phyloP scores from a whole-genome alignment of 2,888 invertebrate species.

The Neocrepidodera transversa region DNA sequence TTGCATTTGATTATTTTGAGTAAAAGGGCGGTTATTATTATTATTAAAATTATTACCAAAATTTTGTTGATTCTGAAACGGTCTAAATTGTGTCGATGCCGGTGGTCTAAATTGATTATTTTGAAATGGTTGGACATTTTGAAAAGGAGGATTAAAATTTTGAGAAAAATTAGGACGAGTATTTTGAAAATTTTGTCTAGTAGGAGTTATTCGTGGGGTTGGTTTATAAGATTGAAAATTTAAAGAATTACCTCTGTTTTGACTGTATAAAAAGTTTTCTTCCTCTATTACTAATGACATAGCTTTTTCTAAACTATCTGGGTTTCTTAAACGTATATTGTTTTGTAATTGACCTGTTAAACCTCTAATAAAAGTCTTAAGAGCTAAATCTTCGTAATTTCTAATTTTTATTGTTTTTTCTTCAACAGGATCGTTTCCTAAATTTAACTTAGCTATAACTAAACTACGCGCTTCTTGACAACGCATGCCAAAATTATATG shows the following conservation, averaged over 20 bases:
- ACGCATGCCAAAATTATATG: not conserved
- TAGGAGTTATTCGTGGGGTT: not conserved
- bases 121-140: not conserved
- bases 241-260: not conserved
- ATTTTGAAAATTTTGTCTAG: not conserved
- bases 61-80: too few relatives aligned
- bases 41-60: too few relatives aligned
- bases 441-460: not conserved
- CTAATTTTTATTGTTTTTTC: not conserved
- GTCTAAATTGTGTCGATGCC: too few relatives aligned
- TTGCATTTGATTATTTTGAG: too few relatives aligned
- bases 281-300: constrained; percentile 8
- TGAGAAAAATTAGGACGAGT: not conserved
- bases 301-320: constrained; percentile 11
- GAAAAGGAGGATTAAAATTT: not conserved
- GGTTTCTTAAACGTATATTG: constrained; percentile 3
- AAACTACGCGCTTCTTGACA: not conserved
- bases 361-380: constrained; percentile 15
- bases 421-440: not conserved
- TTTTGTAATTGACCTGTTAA: not conserved
- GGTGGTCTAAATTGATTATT: too few relatives aligned
- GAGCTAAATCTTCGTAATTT: not conserved
- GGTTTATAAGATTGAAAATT: not conserved
- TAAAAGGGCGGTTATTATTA: too few relatives aligned
- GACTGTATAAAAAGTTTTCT: not conserved